Evolutionary conservation across 1,140 invertebrate species (phyloP), one percentile per base, ranked within the genome.

Genomic region (Mamestra configurata): DNA sequence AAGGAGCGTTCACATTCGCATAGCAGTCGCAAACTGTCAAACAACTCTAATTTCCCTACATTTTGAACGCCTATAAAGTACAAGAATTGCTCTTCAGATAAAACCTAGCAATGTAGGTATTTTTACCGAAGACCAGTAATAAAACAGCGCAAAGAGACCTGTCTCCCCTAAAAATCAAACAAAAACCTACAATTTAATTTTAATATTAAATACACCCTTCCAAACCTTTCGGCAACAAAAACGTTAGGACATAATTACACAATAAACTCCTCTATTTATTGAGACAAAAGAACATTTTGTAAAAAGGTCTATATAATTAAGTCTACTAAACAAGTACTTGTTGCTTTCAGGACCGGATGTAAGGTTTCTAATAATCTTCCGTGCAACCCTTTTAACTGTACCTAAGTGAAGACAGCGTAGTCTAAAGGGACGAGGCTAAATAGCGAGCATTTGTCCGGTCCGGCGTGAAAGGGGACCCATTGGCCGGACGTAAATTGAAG

Each of bases 401-500:
- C 37, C 46, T 55, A 77, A 77, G 20, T 72, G 55, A 70, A 43
- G 73, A 49, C 66, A 71, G 57, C 40, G 27, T 51, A 5, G 37
- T 27, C 35, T 79, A 59, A 83, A 83, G 76, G 64, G 75, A 59
- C 59, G 49, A 46, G 77, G 24, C 66, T 79, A 82, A 79, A 80
- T 82, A 82, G 77, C 40, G 51, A 24, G 35, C 78, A 77, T 82
- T 82, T 82, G 81, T 82, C 68, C 78, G 66, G 78, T 66, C 51
- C 70, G 51, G 53, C 35, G 57, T 79, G 64, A 83, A n/a, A 83
- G 79, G 53, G 79, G 55, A 46, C 22, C 68, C 68, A 59, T 43
- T 22, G 46, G 20, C 55, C 72, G 70, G 15, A 57, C 72, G 61
- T 66, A 77, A 73, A 77, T 57, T 40, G 64, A 68, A 66, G 37